Conservation (phyloP, 2,797 vertebrate species). For the Xenops minutus region DNA sequence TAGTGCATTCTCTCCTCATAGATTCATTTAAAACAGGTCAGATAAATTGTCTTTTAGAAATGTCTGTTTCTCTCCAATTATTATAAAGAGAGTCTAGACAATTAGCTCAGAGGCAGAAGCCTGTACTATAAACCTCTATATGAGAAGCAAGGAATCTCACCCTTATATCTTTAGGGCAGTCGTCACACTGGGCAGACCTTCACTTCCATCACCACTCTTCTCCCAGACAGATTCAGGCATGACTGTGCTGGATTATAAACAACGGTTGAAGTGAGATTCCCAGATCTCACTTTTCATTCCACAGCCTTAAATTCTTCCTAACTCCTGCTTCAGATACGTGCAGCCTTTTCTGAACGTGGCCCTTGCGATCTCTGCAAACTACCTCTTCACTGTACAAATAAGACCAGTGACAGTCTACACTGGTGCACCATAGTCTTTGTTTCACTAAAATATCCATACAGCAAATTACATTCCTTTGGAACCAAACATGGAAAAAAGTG, state of each 20-base stretch:
- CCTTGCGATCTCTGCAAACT: not conserved
- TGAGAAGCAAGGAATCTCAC: not conserved
- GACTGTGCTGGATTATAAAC: not conserved
- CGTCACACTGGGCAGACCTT: not conserved
- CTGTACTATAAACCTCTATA: not conserved
- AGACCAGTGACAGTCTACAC: not conserved
- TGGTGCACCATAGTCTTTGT: not conserved
- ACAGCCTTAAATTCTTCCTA: not conserved
- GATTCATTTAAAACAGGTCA: not conserved
- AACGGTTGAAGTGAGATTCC: not conserved
- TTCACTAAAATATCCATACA: not conserved
- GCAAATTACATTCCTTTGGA: not conserved
- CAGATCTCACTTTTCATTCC: not conserved
- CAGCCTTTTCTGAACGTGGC: not conserved
- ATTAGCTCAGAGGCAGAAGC: constrained; percentile 25
- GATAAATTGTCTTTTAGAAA: constrained; percentile 6
- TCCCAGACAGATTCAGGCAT: not conserved
- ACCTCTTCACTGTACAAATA: not conserved
- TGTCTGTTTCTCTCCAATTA: not conserved
- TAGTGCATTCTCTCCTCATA: not conserved
- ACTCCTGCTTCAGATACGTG: not conserved
- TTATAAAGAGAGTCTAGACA: not conserved
- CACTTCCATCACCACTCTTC: not conserved
- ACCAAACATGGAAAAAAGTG: not conserved
- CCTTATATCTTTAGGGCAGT: not conserved